A percentile compares a stretch with the other conserved stretches of the same genome.
Evolutionary conservation across 92 coral and sea anemone genomes (phyloP).

Genomic region (Diadumene lineata): DNA sequence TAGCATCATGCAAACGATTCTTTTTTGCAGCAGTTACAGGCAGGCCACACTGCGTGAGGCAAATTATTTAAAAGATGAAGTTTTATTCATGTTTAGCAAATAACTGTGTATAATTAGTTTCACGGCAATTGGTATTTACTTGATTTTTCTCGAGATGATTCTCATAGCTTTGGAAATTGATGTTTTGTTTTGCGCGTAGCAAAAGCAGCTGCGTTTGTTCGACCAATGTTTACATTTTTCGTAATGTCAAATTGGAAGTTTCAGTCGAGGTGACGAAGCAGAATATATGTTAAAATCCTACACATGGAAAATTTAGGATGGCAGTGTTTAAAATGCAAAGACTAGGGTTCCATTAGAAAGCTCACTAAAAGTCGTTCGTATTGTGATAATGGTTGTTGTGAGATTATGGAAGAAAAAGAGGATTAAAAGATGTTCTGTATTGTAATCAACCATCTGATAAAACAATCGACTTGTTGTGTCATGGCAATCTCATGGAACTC

Average conservation of each 20-base stretch:
- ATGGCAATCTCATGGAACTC: too few relatives aligned
- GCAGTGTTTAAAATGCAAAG: too few relatives aligned
- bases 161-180: not conserved
- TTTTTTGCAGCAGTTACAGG: too few relatives aligned
- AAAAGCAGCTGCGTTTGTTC: not conserved
- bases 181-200: not conserved
- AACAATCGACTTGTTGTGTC: not conserved
- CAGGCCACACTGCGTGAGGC: too few relatives aligned
- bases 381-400: not conserved
- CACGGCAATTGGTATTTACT: not conserved
- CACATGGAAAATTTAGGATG: not conserved
- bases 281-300: not conserved
- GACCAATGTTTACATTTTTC: not conserved
- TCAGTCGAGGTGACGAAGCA: not conserved
- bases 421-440: not conserved
- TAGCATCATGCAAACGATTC: too few relatives aligned
- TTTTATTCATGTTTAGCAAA: not conserved
- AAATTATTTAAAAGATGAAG: too few relatives aligned
- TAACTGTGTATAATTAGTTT: not conserved
- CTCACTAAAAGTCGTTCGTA: not conserved
- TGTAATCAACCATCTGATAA: not conserved
- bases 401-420: not conserved
- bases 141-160: not conserved
- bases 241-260: not conserved
- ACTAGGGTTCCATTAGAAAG: not conserved